These are phyloP conservation scores for Sylvilagus bachmani DNA, from an alignment of 2,113 vertebrate genomes.

Conservation along the genomic window DNA sequence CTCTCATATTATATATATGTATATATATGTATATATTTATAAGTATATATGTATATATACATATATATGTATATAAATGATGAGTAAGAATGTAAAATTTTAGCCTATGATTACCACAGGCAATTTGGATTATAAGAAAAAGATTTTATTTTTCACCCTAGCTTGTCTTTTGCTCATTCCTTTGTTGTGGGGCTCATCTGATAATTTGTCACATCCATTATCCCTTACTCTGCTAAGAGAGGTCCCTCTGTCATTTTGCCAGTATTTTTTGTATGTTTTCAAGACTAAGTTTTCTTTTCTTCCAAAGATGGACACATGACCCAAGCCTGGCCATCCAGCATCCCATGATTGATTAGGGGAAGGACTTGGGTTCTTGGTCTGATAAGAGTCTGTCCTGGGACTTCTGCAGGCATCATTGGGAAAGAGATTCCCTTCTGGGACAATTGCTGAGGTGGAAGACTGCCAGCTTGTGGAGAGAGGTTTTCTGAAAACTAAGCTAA, in stretches of 20 bases:
- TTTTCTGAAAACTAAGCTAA: constrained; percentile 14
- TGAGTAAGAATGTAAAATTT: background rate
- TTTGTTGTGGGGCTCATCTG: background rate
- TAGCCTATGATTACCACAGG: background rate
- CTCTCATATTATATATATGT: no score
- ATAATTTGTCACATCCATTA: background rate
- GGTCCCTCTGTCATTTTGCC: background rate
- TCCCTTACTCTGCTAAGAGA: background rate
- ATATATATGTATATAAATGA: no score
- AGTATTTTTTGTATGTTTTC: background rate
- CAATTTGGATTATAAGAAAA: background rate
- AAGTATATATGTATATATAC: no score
- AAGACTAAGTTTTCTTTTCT: background rate
- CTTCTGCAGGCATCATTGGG: background rate
- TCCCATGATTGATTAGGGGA: background rate
- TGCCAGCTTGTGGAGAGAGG: background rate
- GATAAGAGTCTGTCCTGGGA: background rate
- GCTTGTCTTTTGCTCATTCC: constrained; percentile 20
- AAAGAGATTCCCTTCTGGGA: background rate
- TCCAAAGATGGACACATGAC: background rate
- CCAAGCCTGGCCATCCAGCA: background rate
- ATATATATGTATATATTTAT: no score
- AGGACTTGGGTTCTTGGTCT: background rate
- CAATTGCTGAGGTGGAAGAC: background rate
- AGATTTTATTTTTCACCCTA: background rate